Base-by-base conservation (phyloP, 1,140 invertebrate genomes). In the Meloidogyne hapla region DNA sequence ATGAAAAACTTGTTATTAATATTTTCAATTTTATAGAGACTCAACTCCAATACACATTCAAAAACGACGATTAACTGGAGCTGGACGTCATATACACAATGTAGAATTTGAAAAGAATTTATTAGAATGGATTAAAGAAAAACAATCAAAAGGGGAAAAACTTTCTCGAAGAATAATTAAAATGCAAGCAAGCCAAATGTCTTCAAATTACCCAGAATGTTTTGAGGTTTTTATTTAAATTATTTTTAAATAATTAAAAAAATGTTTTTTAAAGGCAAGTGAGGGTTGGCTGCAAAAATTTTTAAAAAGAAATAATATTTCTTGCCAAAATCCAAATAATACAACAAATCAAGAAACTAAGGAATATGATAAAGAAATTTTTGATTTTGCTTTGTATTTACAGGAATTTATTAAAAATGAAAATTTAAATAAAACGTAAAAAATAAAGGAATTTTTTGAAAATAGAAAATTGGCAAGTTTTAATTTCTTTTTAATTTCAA, bases 121-220 rank as follows among this genome's bases (percentile, higher is more conserved):
- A 66, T 40, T 66, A 21, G 38, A 66, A 26, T 66, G 65, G 38
- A 66, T 66, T 21, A 66, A 66, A 40, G 65, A 66, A 9, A 66
- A 66, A 18, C 65, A 40, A 26, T 8, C 5, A 26, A 66, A 40
- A 26, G 65, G 38, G n/a, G 65, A 66, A 18, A 18, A 18, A 9
- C 26, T 33, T 66, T 66, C 26, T 26, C 18, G 65, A 10, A n/a
- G 65, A 5, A 56, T 56, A 56, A 56, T 56, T n/a, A 56, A 56
- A 56, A n/a, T 56, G 5, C 48, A 56, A n/a, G 48, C 48, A 56
- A 56, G 18, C 18, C 48, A 56, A 56, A 56, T 56, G 48, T 56
- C 48, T n/a, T 56, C 18, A n/a, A 56, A 56, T 56, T 56, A 56
- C n/a, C 48, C 48, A n/a, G 48, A 56, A 56, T 56, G 48, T 56